phyloP scores from a whole-genome alignment of 2,888 invertebrate species.

The Caenorhabditis sinica region DNA sequence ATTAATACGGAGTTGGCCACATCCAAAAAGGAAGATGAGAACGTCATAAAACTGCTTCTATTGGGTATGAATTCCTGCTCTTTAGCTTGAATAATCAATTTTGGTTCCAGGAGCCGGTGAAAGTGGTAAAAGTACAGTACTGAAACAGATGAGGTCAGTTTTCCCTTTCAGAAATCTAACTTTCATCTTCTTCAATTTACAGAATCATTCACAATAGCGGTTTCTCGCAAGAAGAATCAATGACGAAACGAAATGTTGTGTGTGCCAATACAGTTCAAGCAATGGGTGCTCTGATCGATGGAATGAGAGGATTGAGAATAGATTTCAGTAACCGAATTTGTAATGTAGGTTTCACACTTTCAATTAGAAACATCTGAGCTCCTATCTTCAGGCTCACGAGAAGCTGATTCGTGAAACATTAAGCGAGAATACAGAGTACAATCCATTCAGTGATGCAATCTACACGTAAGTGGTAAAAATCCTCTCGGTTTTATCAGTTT shows the following conservation, averaged over 20 bases:
- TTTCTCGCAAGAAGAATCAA: constrained; percentile 98
- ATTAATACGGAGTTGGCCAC: constrained; percentile 78
- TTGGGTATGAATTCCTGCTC: constrained; percentile 67
- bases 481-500: too few species aligned
- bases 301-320: constrained; percentile 72
- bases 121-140: constrained; percentile 99
- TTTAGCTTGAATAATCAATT: neutral
- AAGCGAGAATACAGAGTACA: constrained; percentile 60
- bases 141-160: constrained; percentile 97
- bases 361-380: neutral
- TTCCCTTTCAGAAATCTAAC: neutral
- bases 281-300: constrained; percentile 85
- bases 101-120: constrained; percentile 92
- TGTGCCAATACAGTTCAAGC: constrained; percentile 99
- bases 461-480: constrained; percentile 30
- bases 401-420: constrained; percentile 54
- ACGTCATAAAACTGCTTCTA: constrained; percentile 79
- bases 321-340: constrained; percentile 59
- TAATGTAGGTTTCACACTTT: constrained; percentile 34
- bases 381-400: constrained; percentile 53
- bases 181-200: constrained; percentile 1
- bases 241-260: constrained; percentile 99
- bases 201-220: constrained; percentile 99
- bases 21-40: constrained; percentile 75
- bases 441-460: constrained; percentile 51